Evolutionary conservation across 2,113 vertebrate genomes (phyloP), one percentile per base, ranked within the genome.

Genomic region (Hippopotamus amphibius): DNA sequence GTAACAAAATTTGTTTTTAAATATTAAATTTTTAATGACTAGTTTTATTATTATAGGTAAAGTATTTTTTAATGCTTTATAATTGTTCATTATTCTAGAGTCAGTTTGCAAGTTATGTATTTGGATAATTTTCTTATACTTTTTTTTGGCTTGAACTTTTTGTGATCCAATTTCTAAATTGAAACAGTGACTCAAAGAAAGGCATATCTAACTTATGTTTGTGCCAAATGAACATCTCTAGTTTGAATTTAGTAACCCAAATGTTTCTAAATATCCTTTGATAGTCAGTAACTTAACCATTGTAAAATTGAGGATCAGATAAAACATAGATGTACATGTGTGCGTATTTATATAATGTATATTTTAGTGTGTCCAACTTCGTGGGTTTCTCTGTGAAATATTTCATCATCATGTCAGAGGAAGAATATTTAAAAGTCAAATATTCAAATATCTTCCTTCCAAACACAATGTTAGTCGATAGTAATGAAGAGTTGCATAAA

Each of bases 91-190:
- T 63, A 37, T 95, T 41, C 37, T 90, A 84, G 15, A 93, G 53
- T 37, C 4, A 85, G 5, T 95, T 92, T 94, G 48, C 21, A 97
- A 59, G 11, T 41, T 89, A n/a, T 53, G 8, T 77, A 50, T 83
- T 92, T 88, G 79, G 6, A 68, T 30, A 14, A 61, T 50, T 94
- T 82, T 82, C 37, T 55, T 68, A 55, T 9, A 77, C 4, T 10
- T 79, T 74, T 95, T 91, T 97, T 88, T 48, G 22, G 26, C 72
- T 68, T 71, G 93, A n/a, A 87, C n/a, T 46, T 79, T 92, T 46
- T 96, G 33, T 93, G 71, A 76, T 83, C 59, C 89, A 93, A 50
- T 77, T 96, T 96, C 50, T 82, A 93, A 96, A 63, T 55, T 71
- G 57, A 83, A 96, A 95, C 41, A 94, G 37, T 68, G 28, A 41